Evolutionary conservation across 2,888 invertebrate species (phyloP), one percentile per base, ranked within the genome.

Genomic region (Eupithecia subfuscata): DNA sequence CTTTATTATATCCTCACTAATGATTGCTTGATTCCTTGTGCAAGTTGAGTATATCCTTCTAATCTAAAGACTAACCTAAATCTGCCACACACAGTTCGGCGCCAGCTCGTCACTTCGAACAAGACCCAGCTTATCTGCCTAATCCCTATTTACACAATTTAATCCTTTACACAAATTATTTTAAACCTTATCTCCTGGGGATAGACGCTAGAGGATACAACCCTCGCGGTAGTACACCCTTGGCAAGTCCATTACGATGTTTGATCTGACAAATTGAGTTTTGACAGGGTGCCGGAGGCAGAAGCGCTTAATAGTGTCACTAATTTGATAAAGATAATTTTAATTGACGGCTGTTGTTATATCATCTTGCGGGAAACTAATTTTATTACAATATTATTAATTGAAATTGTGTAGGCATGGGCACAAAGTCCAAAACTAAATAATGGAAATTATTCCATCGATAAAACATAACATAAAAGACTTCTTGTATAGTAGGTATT

Each of bases 141-240:
- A 95, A 95, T 94, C 94, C 93, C 88, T 94, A 90, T 94, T 95
- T 94, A 94, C 92, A 93, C 94, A 94, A 92, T 91, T 93, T 94
- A 94, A 94, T 94, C 94, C 89, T n/a, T 86, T 80, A 82, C 78
- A 78, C 79, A 81, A 78, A 73, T 77, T 81, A 84, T 81, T 90
- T 85, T 86, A 85, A 88, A 85, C 90, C 89, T 87, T 93, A 91
- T 79, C 71, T 69, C 80, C 64, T 80, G 80, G 79, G 77, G 82
- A 86, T 90, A 92, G 84, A 84, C 86, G 82, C 83, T 85, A 84
- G 75, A 60, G 79, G 80, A 70, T 73, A 77, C 76, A 81, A 82
- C 78, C 82, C 82, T 73, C 78, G 76, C 76, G 79, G 78, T 79
- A 84, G 84, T 83, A 85, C 88, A 86, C 89, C 92, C 91, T 86